A percentile compares a stretch with the other conserved stretches of the same genome.
phyloP scores from a whole-genome alignment of 2,113 vertebrate species.

The Chaetorhynchus papuensis region DNA sequence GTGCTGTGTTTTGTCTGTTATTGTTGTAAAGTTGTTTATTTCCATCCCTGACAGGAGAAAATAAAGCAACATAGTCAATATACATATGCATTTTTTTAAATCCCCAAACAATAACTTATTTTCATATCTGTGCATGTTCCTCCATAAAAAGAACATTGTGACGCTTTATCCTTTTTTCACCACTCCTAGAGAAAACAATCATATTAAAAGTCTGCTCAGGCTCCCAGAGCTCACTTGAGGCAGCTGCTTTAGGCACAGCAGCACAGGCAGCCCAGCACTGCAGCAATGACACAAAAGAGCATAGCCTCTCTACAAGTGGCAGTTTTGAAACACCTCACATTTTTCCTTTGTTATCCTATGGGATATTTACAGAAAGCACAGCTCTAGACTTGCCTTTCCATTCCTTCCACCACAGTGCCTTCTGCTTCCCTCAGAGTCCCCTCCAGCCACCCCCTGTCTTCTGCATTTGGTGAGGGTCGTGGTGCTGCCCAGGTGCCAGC shows the following conservation, averaged over 20 bases:
- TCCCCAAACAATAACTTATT: not conserved
- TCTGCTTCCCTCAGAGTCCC: not conserved
- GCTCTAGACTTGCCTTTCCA: not conserved
- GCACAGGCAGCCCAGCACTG: not conserved
- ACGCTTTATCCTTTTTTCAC: not conserved
- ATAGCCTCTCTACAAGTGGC: not conserved
- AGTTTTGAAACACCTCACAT: not conserved
- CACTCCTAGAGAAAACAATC: not conserved
- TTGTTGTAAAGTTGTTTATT: not conserved
- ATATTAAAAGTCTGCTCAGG: not conserved
- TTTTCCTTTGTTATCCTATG: not conserved
- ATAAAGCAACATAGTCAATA: not conserved
- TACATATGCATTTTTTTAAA: not conserved
- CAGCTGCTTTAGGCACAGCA: not conserved
- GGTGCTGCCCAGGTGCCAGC: not conserved
- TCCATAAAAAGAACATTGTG: not conserved
- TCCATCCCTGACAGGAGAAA: not conserved
- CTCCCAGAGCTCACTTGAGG: not conserved
- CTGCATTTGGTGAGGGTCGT: rapidly evolving
- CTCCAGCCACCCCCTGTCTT: not conserved
- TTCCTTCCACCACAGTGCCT: not conserved
- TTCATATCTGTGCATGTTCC: not conserved
- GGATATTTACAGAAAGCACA: not conserved
- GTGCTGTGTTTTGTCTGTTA: not conserved
- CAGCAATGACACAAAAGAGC: not conserved